These are phyloP conservation scores for Aegypius monachus DNA, from an alignment of 2,113 vertebrate genomes.

Conservation along the genomic window DNA sequence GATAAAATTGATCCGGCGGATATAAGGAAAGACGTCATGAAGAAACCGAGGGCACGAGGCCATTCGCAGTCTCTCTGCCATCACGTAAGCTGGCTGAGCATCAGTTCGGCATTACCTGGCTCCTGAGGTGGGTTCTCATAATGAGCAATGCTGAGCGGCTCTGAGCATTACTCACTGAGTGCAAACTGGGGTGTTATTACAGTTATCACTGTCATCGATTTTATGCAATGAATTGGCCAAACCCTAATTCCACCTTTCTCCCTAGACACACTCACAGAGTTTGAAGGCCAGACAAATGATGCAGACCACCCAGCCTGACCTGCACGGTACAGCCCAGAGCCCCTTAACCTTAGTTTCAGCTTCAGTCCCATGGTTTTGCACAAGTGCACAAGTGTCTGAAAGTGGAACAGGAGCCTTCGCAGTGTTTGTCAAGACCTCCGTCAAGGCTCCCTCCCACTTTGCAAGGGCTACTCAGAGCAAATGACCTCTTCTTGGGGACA, in stretches of 20 bases:
- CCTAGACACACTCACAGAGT: not conserved
- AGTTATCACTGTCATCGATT: not conserved
- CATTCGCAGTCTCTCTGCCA: not conserved
- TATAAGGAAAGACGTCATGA: not conserved
- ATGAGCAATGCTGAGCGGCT: accelerated
- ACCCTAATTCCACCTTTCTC: not conserved
- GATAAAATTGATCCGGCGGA: constrained; percentile 4
- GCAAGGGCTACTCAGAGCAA: not conserved
- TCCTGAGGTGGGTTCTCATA: not conserved
- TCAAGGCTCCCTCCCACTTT: not conserved
- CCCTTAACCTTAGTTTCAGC: not conserved
- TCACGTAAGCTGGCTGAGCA: not conserved
- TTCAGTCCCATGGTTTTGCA: not conserved
- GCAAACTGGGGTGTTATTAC: not conserved
- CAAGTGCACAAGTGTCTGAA: not conserved
- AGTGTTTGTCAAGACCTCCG: not conserved
- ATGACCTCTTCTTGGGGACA: accelerated
- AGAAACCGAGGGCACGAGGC: not conserved
- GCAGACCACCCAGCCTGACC: not conserved
- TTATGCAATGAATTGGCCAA: not conserved
- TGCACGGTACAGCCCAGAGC: not conserved
- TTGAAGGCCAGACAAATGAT: not conserved
- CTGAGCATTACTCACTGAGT: not conserved
- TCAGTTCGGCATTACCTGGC: not conserved
- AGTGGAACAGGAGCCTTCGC: not conserved